Evolutionary conservation across 2,113 vertebrate species (phyloP).

Genomic region (Sinocyclocheilus grahami): DNA sequence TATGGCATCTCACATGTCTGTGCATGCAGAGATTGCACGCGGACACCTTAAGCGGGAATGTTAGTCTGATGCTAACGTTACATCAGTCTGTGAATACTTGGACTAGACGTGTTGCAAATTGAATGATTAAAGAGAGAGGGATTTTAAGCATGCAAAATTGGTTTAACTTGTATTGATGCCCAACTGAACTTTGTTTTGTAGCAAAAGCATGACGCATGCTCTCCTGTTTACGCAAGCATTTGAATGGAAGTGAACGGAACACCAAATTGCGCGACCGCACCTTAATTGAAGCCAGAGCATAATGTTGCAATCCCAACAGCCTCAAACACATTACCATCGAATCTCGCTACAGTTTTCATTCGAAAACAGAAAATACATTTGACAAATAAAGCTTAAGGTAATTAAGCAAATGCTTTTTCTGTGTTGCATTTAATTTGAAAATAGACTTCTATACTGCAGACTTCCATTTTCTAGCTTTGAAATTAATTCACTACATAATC

Average conservation of each 20-base stretch:
- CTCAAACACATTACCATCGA: neutral
- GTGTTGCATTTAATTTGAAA: neutral
- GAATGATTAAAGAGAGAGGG: neutral
- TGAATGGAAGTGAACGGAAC: neutral
- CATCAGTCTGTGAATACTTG: neutral
- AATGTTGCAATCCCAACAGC: neutral
- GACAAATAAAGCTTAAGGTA: neutral
- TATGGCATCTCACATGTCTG: slow-evolving; percentile 26
- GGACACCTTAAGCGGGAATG: neutral
- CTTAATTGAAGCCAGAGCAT: slow-evolving; percentile 8
- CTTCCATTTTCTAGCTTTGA: neutral
- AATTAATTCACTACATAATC: slow-evolving; percentile 1
- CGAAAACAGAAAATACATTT: neutral
- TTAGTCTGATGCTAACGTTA: neutral
- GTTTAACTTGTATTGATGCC: neutral
- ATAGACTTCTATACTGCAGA: neutral
- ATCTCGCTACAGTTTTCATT: neutral
- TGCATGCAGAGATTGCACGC: neutral
- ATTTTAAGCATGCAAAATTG: neutral
- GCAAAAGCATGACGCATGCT: neutral
- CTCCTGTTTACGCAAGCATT: neutral
- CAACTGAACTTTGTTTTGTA: neutral
- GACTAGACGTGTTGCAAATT: neutral
- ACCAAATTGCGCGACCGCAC: neutral
- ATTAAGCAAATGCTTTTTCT: neutral